A percentile compares a stretch with the other conserved stretches of the same genome.
Conservation (phyloP, 2,797 vertebrate species). For the Iguana delicatissima region DNA sequence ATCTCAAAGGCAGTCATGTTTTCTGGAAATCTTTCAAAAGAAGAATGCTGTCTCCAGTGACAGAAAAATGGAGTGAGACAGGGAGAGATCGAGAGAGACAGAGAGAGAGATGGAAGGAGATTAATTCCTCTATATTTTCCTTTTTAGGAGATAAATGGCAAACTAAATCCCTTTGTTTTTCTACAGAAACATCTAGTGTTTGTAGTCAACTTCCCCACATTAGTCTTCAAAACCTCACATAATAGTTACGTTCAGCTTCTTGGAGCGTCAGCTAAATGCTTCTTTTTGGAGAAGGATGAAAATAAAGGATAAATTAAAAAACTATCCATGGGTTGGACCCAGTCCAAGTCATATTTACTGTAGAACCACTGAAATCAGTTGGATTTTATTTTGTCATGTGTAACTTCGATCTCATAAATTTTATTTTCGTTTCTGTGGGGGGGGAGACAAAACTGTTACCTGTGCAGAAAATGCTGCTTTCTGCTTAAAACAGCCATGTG, state of each 20-base stretch:
- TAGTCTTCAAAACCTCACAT: not conserved
- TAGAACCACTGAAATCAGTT: not conserved
- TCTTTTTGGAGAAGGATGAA: not conserved
- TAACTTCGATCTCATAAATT: not conserved
- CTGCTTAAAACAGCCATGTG: too few species aligned
- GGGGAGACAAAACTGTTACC: too few species aligned
- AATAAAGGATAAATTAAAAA: not conserved
- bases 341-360: not conserved
- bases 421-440: not conserved
- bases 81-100: not conserved
- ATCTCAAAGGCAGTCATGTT: conserved; percentile 35
- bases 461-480: too few species aligned
- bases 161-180: not conserved
- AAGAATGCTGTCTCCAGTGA: conserved; percentile 9
- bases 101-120: conserved; percentile 15
- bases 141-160: conserved; percentile 16
- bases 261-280: not conserved
- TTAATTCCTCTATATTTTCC: conserved; percentile 41
- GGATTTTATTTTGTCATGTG: not conserved
- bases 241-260: not conserved
- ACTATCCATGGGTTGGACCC: not conserved
- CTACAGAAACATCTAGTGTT: not conserved
- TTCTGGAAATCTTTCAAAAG: conserved; percentile 43
- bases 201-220: not conserved
- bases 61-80: not conserved